phyloP scores from a whole-genome alignment of 2,888 invertebrate species.

The Heliconius erato region DNA sequence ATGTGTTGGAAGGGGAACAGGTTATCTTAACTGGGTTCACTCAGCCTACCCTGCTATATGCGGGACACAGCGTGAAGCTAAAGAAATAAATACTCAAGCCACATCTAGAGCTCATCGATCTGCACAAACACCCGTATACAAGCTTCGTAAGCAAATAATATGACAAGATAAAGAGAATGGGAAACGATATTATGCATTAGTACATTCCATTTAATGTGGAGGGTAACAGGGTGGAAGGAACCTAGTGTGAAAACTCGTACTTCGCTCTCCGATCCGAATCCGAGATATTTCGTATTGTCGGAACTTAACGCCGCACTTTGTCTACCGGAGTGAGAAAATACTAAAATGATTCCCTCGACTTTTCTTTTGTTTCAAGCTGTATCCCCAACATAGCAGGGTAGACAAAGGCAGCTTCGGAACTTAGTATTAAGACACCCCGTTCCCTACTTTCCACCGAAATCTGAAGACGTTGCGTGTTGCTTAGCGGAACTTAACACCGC shows the following conservation, averaged over 20 bases:
- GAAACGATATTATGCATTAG: constrained; percentile 59
- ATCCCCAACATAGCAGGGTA: neutral
- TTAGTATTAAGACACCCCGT: neutral
- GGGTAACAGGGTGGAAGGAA: neutral
- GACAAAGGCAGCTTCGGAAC: neutral
- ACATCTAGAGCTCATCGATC: constrained; percentile 54
- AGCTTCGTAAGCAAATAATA: constrained; percentile 73
- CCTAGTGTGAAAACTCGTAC: too few relatives aligned
- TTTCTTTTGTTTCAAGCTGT: neutral
- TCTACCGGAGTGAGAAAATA: neutral
- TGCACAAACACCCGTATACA: constrained; percentile 66
- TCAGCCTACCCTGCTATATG: neutral
- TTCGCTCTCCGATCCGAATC: too few relatives aligned
- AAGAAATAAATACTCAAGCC: constrained; percentile 32
- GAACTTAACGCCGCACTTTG: too few relatives aligned
- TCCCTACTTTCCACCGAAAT: neutral
- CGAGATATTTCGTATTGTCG: too few relatives aligned
- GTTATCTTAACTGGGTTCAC: too few relatives aligned
- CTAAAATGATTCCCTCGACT: neutral
- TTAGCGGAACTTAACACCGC: neutral
- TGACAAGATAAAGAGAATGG: constrained; percentile 71
- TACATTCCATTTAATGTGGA: constrained; percentile 49
- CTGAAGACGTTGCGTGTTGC: neutral
- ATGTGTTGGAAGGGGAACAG: too few relatives aligned
- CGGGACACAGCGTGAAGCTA: neutral